Evolutionary conservation across 37 sponge, comb jelly and placozoan genomes (phyloP).

Genomic region (Halisarca cf. caerulea): DNA sequence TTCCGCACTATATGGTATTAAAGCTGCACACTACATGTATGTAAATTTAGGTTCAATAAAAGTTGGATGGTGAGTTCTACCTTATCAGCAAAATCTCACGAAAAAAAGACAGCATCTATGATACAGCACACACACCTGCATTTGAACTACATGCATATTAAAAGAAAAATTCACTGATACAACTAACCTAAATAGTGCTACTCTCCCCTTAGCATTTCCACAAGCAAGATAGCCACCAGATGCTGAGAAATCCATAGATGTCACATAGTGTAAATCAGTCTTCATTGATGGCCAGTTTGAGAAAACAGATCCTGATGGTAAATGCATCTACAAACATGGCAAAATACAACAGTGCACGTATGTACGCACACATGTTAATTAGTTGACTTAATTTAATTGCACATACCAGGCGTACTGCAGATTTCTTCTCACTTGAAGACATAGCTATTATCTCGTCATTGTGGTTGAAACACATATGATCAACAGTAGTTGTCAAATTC

Average conservation of each 20-base stretch:
- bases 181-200: conserved; percentile 77
- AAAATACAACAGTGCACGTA: too few species aligned
- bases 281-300: conserved; percentile 81
- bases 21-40: too few species aligned
- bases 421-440: conserved; percentile 75
- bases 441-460: conserved; percentile 84
- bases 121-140: too few species aligned
- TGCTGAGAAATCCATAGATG: conserved; percentile 72
- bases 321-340: conserved; percentile 59
- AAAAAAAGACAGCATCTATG: too few species aligned
- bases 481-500: conserved; percentile 77
- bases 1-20: too few species aligned
- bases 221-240: conserved; percentile 67
- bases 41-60: too few species aligned
- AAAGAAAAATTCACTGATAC: too few species aligned
- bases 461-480: conserved; percentile 60
- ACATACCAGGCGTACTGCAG: conserved; percentile 72
- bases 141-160: too few species aligned
- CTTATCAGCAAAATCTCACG: too few species aligned
- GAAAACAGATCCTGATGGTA: conserved; percentile 81
- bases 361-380: background rate
- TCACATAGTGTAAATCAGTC: conserved; percentile 48
- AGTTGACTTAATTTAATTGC: too few species aligned
- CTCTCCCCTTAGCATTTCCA: conserved; percentile 88
- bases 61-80: too few species aligned